Evolutionary conservation across 1,140 invertebrate species (phyloP), one percentile per base, ranked within the genome.

Genomic region (Lethocerus indicus): DNA sequence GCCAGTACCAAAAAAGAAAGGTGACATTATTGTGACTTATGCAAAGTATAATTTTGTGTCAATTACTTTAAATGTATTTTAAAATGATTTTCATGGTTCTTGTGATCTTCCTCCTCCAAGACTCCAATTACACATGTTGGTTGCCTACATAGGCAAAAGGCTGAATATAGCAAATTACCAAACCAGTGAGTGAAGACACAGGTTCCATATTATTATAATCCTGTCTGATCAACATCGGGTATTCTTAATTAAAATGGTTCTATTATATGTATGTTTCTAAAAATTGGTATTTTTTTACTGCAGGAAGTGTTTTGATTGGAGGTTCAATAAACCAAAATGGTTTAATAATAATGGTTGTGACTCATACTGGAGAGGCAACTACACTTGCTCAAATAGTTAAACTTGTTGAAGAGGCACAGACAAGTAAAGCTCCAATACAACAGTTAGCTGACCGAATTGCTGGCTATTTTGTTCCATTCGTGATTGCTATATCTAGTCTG

Each of bases 321-420:
- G 95, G 95, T 3, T 93, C 91, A 2, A 87, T 98, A 13, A 99
- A 98, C 70, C 86, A 95, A 63, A 85, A 90, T 64, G 94, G 94
- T 0, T 75, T 88, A 1, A 63, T 99, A 2, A 60, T 98, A 7
- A 75, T 98, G 41, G 68, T 75, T 49, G 94, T 93, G 0, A 98
- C 94, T 0, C 92, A 98, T 62, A 93, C 96, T 0, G 95, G 95
- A 2, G 84, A 94, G 58, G 86, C 94, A 35, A 94, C 90, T 4
- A 94, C 94, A 0, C 69, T 98, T 7, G 85, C 92, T 5, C 95
- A 98, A 70, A 97, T 98, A 53, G 90, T 94, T 1, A 77, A 83
- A 26, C 70, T 97, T 2, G 94, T 99, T 0, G 95, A 98, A 70
- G 92, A 98, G 64, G 95, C 95, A 1, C 95, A 99, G 70, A 92